Percentiles rank a stretch among this genome's conserved stretches.
phyloP scores from a whole-genome alignment of 2,113 vertebrate genomes.

The Boleophthalmus pectinirostris region DNA sequence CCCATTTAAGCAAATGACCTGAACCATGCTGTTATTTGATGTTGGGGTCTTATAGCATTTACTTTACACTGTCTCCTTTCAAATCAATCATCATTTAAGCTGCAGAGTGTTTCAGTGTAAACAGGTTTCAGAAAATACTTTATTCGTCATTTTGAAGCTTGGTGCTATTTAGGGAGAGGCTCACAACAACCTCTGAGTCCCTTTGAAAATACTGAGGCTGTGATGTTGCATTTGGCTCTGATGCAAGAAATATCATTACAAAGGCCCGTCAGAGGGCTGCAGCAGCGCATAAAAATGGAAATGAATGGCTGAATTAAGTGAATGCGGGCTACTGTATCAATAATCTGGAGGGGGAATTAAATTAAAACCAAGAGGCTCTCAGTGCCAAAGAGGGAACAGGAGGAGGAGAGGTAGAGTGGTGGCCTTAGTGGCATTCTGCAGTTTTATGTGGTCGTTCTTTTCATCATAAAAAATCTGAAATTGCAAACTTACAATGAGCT shows the following conservation, averaged over 20 bases:
- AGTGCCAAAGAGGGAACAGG: slow-evolving; percentile 45
- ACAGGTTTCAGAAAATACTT: background rate
- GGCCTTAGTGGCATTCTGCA: background rate
- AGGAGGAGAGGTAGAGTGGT: slow-evolving; percentile 4
- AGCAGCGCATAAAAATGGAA: slow-evolving; percentile 62
- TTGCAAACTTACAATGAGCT: too few relatives aligned
- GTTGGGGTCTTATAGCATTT: slow-evolving; percentile 32
- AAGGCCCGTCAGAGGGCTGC: slow-evolving; percentile 43
- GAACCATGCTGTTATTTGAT: slow-evolving; percentile 29
- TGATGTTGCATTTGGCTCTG: slow-evolving; percentile 51
- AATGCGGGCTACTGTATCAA: slow-evolving; percentile 51
- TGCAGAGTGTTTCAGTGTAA: background rate
- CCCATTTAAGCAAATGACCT: background rate
- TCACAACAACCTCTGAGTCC: slow-evolving; percentile 25
- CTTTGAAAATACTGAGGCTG: slow-evolving; percentile 50
- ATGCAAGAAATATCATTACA: slow-evolving; percentile 56
- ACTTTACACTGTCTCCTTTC: slow-evolving; percentile 25
- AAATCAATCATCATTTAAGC: slow-evolving; percentile 14
- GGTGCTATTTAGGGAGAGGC: slow-evolving; percentile 54
- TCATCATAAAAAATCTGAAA: background rate
- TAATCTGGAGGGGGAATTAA: slow-evolving; percentile 48
- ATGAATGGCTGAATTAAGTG: slow-evolving; percentile 58
- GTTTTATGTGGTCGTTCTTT: slow-evolving; percentile 3
- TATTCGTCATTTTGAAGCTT: slow-evolving; percentile 25
- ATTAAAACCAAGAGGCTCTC: slow-evolving; percentile 56